Evolutionary conservation across 2,113 vertebrate genomes (phyloP), one percentile per base, ranked within the genome.

Genomic region (Ancistrus triradiatus): DNA sequence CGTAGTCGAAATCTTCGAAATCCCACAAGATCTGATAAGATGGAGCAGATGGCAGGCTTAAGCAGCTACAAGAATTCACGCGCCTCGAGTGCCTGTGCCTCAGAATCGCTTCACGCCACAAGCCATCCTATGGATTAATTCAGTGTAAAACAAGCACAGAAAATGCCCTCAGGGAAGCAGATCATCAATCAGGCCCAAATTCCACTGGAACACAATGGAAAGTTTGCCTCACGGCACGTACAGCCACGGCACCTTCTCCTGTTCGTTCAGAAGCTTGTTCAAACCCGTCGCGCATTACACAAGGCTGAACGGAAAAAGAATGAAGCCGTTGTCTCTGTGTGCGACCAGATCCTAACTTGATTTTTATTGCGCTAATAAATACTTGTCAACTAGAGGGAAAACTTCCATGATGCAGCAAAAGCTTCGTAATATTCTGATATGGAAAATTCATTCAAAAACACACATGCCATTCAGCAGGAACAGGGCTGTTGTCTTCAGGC

Each of bases 331-430:
- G 77, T 69, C 61, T 57, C 56, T 25, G 73, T 78, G 75, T 71
- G 50, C 71, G 38, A 53, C 57, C 82, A 84, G 77, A 59, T 35
- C 47, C 46, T 33, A 51, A 63, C 35, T 9, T 43, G 51, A 59
- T 59, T 63, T 53, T 42, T 55, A 69, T 47, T 62, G 42, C 14
- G 24, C 38, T 69, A 70, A 68, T 76, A 69, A 80, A 81, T 38
- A 51, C 37, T 56, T 62, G 28, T 10, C 31, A 67, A 35, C 24
- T 37, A 51, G 70, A 74, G 33, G 60, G 67, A 65, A 80, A 80
- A 50, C 53, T 50, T 67, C 68, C 52, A 2, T 52, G 21, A 42
- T n/a, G 21, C 25, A 14, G 6, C 9, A 40, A 7, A 47, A 31
- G 6, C n/a, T 3, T 31, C 27, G 3, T 4, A 31, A 31, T 31